phyloP scores from a whole-genome alignment of 2,797 vertebrate species.

The Australoheros facetus region DNA sequence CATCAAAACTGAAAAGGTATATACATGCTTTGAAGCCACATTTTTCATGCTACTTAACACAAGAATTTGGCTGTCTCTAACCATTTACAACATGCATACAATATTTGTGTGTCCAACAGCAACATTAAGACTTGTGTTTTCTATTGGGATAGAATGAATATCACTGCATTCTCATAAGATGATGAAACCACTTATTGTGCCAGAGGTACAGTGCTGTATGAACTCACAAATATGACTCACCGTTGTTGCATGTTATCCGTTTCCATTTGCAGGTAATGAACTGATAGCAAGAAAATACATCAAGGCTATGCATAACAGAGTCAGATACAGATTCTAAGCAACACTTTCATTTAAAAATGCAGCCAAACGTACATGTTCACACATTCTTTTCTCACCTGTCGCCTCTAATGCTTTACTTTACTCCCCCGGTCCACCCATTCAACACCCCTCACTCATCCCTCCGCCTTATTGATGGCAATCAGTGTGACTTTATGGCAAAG shows the following conservation, averaged over 20 bases:
- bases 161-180: slow-evolving; percentile 6
- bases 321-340: slow-evolving; percentile 23
- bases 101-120: background rate
- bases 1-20: background rate
- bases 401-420: slow-evolving; percentile 35
- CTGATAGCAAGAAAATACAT: slow-evolving; percentile 52
- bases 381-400: slow-evolving; percentile 32
- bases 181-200: slow-evolving; percentile 4
- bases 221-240: slow-evolving; percentile 4
- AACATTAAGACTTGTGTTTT: background rate
- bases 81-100: background rate
- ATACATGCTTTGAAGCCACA: background rate
- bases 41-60: background rate
- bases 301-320: slow-evolving; percentile 33
- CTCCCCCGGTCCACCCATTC: slow-evolving; percentile 32
- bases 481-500: slow-evolving; percentile 65
- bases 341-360: slow-evolving; percentile 12
- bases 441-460: slow-evolving; percentile 63
- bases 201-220: background rate
- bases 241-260: background rate
- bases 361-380: slow-evolving; percentile 6
- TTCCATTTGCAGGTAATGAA: slow-evolving; percentile 19
- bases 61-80: background rate
- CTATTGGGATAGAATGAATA: background rate
- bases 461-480: slow-evolving; percentile 60